Evolutionary conservation across 2,113 vertebrate species (phyloP), one percentile per base, ranked within the genome.

Genomic region (Apteryx mantelli): DNA sequence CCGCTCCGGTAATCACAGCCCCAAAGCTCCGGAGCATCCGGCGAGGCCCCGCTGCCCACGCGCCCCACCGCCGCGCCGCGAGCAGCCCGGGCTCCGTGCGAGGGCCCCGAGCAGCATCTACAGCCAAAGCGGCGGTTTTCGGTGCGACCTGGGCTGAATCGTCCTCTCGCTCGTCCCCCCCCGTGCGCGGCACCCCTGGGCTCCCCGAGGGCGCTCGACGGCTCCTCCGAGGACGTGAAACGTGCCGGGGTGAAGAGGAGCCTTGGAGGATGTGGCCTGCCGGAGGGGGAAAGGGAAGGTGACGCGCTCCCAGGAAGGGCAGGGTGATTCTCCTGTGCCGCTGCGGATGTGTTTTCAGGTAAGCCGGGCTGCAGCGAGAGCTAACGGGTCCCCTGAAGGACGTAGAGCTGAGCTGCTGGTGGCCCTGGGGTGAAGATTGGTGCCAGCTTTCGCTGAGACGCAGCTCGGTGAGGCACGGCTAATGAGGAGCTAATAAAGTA

Each of bases 321-420:
- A 15, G 80, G 61, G 74, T 3, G 86, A 46, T 14, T 94, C 78
- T 38, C 20, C 9, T 1, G 46, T 0, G 1, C 13, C 48, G 30
- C 36, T 9, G 1, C 11, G 55, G 50, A 3, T 64, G 1, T 13
- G 34, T 9, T n/a, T 85, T 48, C 13, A 0, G 11, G 86, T 53
- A 82, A 63, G 53, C 53, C 20, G 13, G 66, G 26, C 32, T 36
- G 44, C 3, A 0, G 46, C 3, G 61, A 19, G 60, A 53, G 42
- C 20, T 22, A 5, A 9, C 3, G 26, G 22, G 32, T 34, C 46
- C 8, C 26, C 69, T 26, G 63, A 13, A 60, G 56, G 48, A 52
- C 2, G 9, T 13, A 26, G 22, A 34, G 44, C 69, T 15, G 69
- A 52, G 71, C 52, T n/a, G 24, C 6, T 22, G 68, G 40, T 73